A percentile compares a stretch with the other conserved stretches of the same genome.
phyloP scores from a whole-genome alignment of 2,888 invertebrate species.

The Orthosia incerta region DNA sequence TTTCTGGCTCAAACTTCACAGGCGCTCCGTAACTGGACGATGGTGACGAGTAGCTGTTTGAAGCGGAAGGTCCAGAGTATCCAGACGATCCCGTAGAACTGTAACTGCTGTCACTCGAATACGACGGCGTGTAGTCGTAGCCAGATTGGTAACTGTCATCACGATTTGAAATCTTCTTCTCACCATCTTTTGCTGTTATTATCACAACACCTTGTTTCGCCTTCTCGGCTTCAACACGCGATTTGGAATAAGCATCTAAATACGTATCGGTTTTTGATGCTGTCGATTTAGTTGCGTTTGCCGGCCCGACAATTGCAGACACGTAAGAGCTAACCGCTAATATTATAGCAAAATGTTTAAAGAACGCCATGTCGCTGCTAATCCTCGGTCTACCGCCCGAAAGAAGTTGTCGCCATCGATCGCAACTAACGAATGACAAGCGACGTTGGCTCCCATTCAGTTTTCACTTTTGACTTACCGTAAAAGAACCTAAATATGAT shows the following conservation, averaged over 20 bases:
- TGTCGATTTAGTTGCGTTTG: conserved; percentile 79
- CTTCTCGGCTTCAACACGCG: conserved; percentile 87
- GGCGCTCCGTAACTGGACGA: conserved; percentile 80
- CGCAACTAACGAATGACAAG: conserved; percentile 88
- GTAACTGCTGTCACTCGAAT: conserved; percentile 78
- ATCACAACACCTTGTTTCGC: conserved; percentile 86
- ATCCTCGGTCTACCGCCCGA: conserved; percentile 77
- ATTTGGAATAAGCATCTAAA: conserved; percentile 92
- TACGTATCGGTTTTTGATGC: conserved; percentile 91
- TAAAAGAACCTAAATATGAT: conserved; percentile 91
- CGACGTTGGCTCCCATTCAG: conserved; percentile 83
- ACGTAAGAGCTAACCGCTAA: conserved; percentile 78
- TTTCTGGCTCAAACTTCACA: conserved; percentile 77
- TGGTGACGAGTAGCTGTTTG: conserved; percentile 78
- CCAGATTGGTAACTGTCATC: conserved; percentile 86
- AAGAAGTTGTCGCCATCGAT: conserved; percentile 88
- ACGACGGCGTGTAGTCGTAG: conserved; percentile 86
- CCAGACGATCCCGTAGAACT: conserved; percentile 78
- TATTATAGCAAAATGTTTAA: conserved; percentile 75
- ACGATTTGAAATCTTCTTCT: conserved; percentile 86
- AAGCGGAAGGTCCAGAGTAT: conserved; percentile 74
- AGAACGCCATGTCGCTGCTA: conserved; percentile 77
- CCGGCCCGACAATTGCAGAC: conserved; percentile 85
- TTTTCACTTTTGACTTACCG: conserved; percentile 91
- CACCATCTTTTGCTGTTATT: conserved; percentile 87